Evolutionary conservation across 2,113 vertebrate species (phyloP).

Genomic region (Alectura lathami): DNA sequence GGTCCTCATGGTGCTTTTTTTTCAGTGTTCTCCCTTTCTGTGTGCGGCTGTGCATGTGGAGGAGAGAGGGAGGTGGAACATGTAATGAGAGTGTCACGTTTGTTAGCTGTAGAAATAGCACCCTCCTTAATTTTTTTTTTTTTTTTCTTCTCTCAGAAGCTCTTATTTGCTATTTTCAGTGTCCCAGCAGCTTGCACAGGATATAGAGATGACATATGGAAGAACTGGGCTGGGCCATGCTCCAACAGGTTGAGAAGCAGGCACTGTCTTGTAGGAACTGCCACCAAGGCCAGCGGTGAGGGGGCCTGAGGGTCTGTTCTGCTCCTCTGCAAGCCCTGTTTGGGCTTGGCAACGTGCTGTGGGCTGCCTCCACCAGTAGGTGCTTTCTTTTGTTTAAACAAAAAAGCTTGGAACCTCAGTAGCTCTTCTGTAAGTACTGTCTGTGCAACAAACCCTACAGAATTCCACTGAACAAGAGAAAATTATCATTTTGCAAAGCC

Average conservation of each 20-base stretch:
- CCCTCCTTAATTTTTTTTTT: neutral
- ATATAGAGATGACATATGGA: neutral
- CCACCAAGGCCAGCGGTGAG: neutral
- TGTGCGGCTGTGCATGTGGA: rapidly evolving
- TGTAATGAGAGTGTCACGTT: rapidly evolving
- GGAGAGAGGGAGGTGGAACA: neutral
- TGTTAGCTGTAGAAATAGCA: neutral
- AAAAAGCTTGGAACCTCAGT: neutral
- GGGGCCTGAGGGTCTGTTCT: neutral
- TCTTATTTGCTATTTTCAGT: neutral
- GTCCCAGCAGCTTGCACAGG: neutral
- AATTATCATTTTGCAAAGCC: neutral
- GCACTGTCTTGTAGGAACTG: neutral
- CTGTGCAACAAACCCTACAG: neutral
- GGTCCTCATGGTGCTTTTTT: neutral
- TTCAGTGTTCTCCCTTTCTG: neutral
- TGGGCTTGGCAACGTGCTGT: rapidly evolving
- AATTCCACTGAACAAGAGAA: neutral
- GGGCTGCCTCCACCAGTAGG: neutral
- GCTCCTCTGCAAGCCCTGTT: neutral
- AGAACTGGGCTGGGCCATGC: neutral
- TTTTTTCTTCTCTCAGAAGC: neutral
- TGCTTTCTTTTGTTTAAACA: neutral
- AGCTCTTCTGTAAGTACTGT: neutral
- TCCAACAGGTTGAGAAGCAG: neutral